Conservation (phyloP, 2,113 vertebrate species). For the Dunckerocampus dactyliophorus region DNA sequence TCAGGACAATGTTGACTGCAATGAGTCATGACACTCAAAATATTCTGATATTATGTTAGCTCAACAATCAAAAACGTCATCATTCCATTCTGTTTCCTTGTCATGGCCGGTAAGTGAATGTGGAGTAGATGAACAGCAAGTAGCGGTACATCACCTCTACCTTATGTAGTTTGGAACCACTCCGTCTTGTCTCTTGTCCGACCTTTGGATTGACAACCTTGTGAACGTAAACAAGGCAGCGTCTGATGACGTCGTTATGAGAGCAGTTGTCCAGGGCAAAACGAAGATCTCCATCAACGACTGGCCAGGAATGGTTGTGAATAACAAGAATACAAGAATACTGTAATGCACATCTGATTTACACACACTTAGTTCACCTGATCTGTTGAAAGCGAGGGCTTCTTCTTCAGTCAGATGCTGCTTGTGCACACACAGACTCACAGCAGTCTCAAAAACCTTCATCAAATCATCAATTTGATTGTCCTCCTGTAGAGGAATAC, state of each 20-base stretch:
- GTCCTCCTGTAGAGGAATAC: constrained; percentile 16
- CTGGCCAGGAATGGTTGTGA: constrained; percentile 34
- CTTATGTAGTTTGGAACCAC: too few species aligned
- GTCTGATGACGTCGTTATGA: constrained; percentile 34
- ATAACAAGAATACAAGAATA: not conserved
- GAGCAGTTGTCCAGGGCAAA: constrained; percentile 59
- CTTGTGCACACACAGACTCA: constrained; percentile 53
- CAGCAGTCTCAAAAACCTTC: constrained; percentile 52
- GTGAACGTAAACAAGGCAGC: constrained; percentile 73
- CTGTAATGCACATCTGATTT: too few species aligned
- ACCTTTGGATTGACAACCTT: constrained; percentile 47
- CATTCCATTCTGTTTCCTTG: too few species aligned
- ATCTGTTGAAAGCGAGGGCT: constrained; percentile 59
- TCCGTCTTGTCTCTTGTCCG: constrained; percentile 14
- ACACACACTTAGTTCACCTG: constrained; percentile 54
- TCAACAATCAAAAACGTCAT: too few species aligned
- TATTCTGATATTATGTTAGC: too few species aligned
- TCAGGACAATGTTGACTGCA: too few species aligned
- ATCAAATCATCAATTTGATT: constrained; percentile 21
- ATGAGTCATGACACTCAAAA: too few species aligned
- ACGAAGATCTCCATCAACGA: constrained; percentile 69
- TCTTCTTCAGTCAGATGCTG: constrained; percentile 54
- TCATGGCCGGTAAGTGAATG: too few species aligned
- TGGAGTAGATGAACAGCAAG: too few species aligned
- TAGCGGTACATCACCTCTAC: too few species aligned